Evolutionary conservation across 2,113 vertebrate genomes (phyloP), one percentile per base, ranked within the genome.

Genomic region (Octodon degus): DNA sequence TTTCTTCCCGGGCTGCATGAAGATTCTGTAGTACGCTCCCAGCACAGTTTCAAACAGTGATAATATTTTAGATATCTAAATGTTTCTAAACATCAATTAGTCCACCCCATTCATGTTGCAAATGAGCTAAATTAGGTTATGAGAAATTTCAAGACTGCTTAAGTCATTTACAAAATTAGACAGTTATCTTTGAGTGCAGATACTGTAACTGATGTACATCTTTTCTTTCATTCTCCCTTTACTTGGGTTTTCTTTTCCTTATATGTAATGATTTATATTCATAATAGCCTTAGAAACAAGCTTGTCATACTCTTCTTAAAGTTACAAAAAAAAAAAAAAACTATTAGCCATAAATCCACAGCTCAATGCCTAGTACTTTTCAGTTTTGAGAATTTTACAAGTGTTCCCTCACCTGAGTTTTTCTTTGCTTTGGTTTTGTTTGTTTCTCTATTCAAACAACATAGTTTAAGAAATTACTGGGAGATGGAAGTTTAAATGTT

Each of bases 31-130:
- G 14, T 60, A 86, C 89, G 0, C n/a, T 43, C 89, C 7, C 40
- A 37, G 1, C 79, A 50, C 55, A 63, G 80, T 96, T 95, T 90
- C 32, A 90, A 86, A 76, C 2, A 60, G 27, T 43, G n/a, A 62
- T 53, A 70, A 6, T 84, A 72, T 79, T 96, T 92, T 65, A 81
- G 22, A 77, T 88, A 92, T 81, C 50, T 88, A 16, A 95, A 85
- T 40, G 1, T 25, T 40, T 27, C 4, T 65, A 86, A 53, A 88
- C 27, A 11, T 96, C 70, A 90, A 60, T 77, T 81, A 80, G 25
- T 60, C 4, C n/a, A 94, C 30, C 5, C 1, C 16, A 70, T 24
- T 92, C 53, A 24, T 22, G 16, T 77, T 87, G 90, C 10, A 67
- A 27, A 82, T 92, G 53, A 53, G 4, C 10, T 85, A 72, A 81